Evolutionary conservation across 2,888 invertebrate genomes (phyloP).

Genomic region (Mythimna ferrago): DNA sequence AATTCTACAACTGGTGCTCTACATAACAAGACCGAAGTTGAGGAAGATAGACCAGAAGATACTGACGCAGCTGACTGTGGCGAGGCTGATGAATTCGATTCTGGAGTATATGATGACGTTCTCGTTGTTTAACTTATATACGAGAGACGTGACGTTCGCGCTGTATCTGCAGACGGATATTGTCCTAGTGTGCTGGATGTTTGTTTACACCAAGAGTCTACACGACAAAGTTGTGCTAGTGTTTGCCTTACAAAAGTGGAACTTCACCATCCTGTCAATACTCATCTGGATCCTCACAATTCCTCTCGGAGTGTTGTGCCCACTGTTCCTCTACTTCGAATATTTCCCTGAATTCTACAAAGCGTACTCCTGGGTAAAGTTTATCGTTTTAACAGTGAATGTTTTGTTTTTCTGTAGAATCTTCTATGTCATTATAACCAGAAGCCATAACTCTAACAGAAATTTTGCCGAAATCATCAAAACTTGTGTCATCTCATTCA

Average conservation of each 20-base stretch:
- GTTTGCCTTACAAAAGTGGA: slow-evolving; percentile 67
- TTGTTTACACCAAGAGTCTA: slow-evolving; percentile 79
- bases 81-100: slow-evolving; percentile 73
- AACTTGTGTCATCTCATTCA: slow-evolving; percentile 71
- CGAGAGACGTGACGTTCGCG: slow-evolving; percentile 60
- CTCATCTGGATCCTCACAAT: slow-evolving; percentile 72
- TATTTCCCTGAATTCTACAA: slow-evolving; percentile 60
- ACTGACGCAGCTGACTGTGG: slow-evolving; percentile 74
- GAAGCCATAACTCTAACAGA: slow-evolving; percentile 25
- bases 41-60: slow-evolving; percentile 79
- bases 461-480: slow-evolving; percentile 55
- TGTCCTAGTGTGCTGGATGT: slow-evolving; percentile 79
- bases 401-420: slow-evolving; percentile 75
- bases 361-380: slow-evolving; percentile 72
- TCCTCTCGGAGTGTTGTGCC: slow-evolving; percentile 69
- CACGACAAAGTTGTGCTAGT: slow-evolving; percentile 81
- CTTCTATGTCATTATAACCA: slow-evolving; percentile 70
- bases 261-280: slow-evolving; percentile 64
- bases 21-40: slow-evolving; percentile 67
- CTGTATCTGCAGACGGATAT: slow-evolving; percentile 76
- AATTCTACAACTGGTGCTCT: slow-evolving; percentile 68
- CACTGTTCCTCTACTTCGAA: slow-evolving; percentile 34
- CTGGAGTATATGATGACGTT: slow-evolving; percentile 70
- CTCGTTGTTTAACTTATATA: slow-evolving; percentile 1
- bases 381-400: slow-evolving; percentile 74